phyloP scores from a whole-genome alignment of 2,888 invertebrate species.

The Epirrhoe alternata region DNA sequence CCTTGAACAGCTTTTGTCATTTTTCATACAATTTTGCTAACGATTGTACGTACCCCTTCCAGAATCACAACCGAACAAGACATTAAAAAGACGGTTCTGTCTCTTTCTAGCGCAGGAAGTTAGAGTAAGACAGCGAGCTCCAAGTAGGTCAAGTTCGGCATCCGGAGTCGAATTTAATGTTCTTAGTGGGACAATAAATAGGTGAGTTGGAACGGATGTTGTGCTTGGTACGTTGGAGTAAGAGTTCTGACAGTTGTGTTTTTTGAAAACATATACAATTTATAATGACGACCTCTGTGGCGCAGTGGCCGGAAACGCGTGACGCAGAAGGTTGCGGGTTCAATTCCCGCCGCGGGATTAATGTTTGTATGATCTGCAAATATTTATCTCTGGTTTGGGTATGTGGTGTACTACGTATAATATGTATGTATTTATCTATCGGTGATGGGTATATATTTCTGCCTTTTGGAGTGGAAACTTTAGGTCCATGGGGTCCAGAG shows the following conservation, averaged over 20 bases:
- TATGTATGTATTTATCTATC: too few relatives aligned
- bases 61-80: constrained; percentile 19
- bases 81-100: constrained; percentile 21
- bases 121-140: constrained; percentile 32
- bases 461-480: too few relatives aligned
- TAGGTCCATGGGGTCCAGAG: too few relatives aligned
- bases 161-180: constrained; percentile 59
- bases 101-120: constrained; percentile 18
- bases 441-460: too few relatives aligned
- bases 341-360: too few relatives aligned
- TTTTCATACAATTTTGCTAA: not conserved
- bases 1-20: not conserved
- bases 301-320: too few relatives aligned
- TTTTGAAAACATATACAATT: not conserved
- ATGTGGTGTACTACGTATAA: too few relatives aligned
- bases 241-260: constrained; percentile 6
- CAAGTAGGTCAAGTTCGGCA: constrained; percentile 70
- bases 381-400: too few relatives aligned
- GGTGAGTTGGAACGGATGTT: constrained; percentile 16
- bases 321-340: too few relatives aligned
- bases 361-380: too few relatives aligned
- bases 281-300: too few relatives aligned
- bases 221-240: not conserved
- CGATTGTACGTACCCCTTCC: not conserved
- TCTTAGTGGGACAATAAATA: constrained; percentile 60